Evolutionary conservation across 2,888 invertebrate species (phyloP).

Genomic region (Heliconius aoede): DNA sequence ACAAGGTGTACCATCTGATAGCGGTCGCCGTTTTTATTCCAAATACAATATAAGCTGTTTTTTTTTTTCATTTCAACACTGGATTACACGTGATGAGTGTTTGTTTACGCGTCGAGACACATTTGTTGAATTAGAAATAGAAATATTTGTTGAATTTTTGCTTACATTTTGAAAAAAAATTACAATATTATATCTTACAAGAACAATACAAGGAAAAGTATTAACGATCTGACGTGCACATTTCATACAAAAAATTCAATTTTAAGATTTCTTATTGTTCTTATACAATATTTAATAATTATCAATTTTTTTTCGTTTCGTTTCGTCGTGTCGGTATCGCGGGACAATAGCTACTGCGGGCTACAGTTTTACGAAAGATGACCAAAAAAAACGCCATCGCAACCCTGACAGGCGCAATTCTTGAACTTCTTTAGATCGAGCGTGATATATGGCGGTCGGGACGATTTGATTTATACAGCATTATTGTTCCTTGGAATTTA

Average conservation of each 20-base stretch:
- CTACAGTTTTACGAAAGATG: slow-evolving; percentile 32
- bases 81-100: not conserved
- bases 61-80: slow-evolving; percentile 16
- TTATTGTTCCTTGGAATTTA: slow-evolving; percentile 38
- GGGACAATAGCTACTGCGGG: slow-evolving; percentile 33
- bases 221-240: too few species aligned
- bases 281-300: not conserved
- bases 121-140: not conserved
- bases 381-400: slow-evolving; percentile 50
- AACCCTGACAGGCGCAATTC: slow-evolving; percentile 61
- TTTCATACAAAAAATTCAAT: too few species aligned
- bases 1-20: slow-evolving; percentile 51
- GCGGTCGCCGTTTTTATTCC: slow-evolving; percentile 16
- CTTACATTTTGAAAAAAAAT: too few species aligned
- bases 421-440: slow-evolving; percentile 55
- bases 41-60: not conserved
- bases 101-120: not conserved
- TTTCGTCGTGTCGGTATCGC: not conserved
- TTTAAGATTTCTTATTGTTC: too few species aligned
- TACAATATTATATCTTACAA: too few species aligned
- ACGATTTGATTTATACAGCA: slow-evolving; percentile 47
- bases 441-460: slow-evolving; percentile 63
- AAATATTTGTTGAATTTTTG: not conserved
- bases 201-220: too few species aligned
- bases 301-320: not conserved